phyloP scores from a whole-genome alignment of 2,888 invertebrate species.

The Amblyteles armatorius region DNA sequence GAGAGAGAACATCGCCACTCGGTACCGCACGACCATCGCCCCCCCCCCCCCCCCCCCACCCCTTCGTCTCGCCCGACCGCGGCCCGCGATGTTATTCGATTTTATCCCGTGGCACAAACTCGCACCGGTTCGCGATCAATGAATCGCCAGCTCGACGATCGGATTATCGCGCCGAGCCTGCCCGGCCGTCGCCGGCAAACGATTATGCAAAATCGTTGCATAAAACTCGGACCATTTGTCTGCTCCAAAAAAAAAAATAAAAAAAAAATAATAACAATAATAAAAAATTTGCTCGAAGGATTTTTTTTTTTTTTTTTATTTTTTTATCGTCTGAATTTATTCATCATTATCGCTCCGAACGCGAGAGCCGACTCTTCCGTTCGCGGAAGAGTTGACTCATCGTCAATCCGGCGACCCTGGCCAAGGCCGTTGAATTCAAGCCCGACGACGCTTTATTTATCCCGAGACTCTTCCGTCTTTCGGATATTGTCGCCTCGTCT shows the following conservation, averaged over 20 bases:
- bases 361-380: not conserved
- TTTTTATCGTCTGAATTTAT: not conserved
- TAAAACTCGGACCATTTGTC: conserved; percentile 35
- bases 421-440: conserved; percentile 19
- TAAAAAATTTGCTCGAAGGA: not conserved
- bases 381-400: conserved; percentile 16
- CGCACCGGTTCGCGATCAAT: conserved; percentile 28
- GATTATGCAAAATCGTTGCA: conserved; percentile 40
- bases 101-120: conserved; percentile 25
- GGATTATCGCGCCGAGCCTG: conserved; percentile 28
- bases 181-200: not conserved
- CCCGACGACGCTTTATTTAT: not conserved
- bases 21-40: conserved; percentile 29
- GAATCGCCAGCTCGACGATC: conserved; percentile 32
- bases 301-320: no score
- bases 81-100: conserved; percentile 44
- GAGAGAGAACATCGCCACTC: conserved; percentile 68
- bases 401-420: conserved; percentile 14
- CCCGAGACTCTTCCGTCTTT: conserved; percentile 12
- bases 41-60: conserved; percentile 9
- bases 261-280: not conserved
- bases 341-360: not conserved
- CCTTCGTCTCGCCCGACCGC: not conserved
- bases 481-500: not conserved
- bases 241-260: not conserved